phyloP scores from a whole-genome alignment of 2,888 invertebrate species.

The Tetragnatha montana region DNA sequence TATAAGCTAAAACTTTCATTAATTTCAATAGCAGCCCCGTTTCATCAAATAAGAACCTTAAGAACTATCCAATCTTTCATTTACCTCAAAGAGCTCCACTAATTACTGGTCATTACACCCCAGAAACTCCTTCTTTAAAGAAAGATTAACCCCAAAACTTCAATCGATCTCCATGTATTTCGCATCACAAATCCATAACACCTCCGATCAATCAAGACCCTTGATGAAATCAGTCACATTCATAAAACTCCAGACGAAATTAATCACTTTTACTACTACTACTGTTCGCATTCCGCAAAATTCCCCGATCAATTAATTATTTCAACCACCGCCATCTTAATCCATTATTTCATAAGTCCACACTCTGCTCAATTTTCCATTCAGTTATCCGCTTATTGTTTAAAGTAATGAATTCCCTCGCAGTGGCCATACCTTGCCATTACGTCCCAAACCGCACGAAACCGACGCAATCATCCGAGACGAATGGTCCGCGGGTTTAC shows the following conservation, averaged over 20 bases:
- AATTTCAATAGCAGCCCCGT: too few species aligned
- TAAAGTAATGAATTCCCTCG: slow-evolving; percentile 60
- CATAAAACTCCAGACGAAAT: slow-evolving; percentile 24
- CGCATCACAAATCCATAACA: slow-evolving; percentile 6
- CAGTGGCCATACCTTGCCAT: slow-evolving; percentile 46
- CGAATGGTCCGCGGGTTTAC: slow-evolving; percentile 48
- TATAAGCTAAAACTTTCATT: too few species aligned
- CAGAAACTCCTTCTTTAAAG: neutral
- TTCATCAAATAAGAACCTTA: too few species aligned
- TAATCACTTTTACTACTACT: slow-evolving; percentile 13
- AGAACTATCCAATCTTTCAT: too few species aligned
- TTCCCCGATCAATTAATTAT: slow-evolving; percentile 40
- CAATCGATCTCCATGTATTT: slow-evolving; percentile 10
- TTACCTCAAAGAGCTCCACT: too few species aligned
- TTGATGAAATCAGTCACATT: neutral
- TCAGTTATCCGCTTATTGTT: slow-evolving; percentile 39
- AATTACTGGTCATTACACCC: too few species aligned
- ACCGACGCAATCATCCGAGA: slow-evolving; percentile 57
- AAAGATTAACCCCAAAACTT: neutral
- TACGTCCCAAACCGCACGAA: slow-evolving; percentile 50
- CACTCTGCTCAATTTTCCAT: slow-evolving; percentile 31
- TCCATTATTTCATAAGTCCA: slow-evolving; percentile 53
- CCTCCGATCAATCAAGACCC: slow-evolving; percentile 9
- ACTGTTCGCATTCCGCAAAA: slow-evolving; percentile 18
- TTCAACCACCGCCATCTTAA: slow-evolving; percentile 36